Evolutionary conservation across 1,140 invertebrate species (phyloP).

Genomic region (Drosophila subobscura): DNA sequence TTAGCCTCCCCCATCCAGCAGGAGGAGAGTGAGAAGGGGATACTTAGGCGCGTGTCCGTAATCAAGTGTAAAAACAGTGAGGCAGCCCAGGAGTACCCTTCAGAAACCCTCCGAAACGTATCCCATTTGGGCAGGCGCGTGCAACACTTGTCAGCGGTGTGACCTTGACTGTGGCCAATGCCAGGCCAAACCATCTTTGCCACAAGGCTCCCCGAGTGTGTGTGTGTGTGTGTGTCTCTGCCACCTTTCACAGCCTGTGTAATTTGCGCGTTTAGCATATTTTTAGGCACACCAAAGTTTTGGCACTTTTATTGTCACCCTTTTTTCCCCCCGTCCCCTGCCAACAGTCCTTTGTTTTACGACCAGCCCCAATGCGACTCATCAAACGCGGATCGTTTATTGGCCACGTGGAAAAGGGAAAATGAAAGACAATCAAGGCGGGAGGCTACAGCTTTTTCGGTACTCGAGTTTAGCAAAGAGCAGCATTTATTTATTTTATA

Average conservation of each 20-base stretch:
- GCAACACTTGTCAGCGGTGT: constrained; percentile 76
- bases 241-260: constrained; percentile 20
- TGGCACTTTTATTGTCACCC: constrained; percentile 51
- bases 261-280: constrained; percentile 69
- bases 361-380: constrained; percentile 50
- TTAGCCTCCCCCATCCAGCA: constrained; percentile 33
- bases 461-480: not conserved
- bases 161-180: constrained; percentile 74
- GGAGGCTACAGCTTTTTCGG: not conserved
- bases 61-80: constrained; percentile 57
- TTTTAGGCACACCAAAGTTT: constrained; percentile 49
- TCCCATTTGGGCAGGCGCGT: constrained; percentile 61
- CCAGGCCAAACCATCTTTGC: constrained; percentile 35
- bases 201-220: constrained; percentile 15
- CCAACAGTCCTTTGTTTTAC: constrained; percentile 9
- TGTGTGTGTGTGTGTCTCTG: not conserved
- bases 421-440: constrained; percentile 27
- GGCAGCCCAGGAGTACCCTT: constrained; percentile 2
- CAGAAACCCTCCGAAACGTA: not conserved
- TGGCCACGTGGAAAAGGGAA: constrained; percentile 11
- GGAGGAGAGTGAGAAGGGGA: not conserved
- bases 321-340: constrained; percentile 7
- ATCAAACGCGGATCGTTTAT: constrained; percentile 55
- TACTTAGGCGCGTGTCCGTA: constrained; percentile 64
- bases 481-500: too few species aligned